Conservation (phyloP, 2,888 invertebrate species). For the Coecobrya sp. region DNA sequence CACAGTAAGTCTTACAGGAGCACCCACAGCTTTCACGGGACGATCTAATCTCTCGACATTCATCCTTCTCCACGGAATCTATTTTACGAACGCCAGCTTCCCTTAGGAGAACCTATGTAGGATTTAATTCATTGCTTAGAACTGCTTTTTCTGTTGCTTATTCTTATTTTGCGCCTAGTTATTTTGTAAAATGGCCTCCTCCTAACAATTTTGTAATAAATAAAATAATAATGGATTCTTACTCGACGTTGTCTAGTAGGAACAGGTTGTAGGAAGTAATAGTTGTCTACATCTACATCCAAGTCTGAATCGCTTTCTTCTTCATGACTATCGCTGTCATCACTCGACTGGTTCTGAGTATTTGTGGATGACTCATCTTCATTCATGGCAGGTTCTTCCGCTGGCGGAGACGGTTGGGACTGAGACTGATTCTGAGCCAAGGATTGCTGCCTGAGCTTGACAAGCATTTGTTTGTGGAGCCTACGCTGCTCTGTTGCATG, state of each 20-base stretch:
- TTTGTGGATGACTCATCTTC: slow-evolving; percentile 76
- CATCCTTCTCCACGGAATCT: slow-evolving; percentile 97
- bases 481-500: slow-evolving; percentile 96
- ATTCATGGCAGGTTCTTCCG: slow-evolving; percentile 64
- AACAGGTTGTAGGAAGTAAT: slow-evolving; percentile 96
- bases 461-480: slow-evolving; percentile 94
- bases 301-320: slow-evolving; percentile 89
- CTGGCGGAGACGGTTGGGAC: slow-evolving; percentile 71
- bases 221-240: too few relatives aligned
- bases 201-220: too few relatives aligned
- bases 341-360: slow-evolving; percentile 89
- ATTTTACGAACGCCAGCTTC: slow-evolving; percentile 98
- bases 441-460: slow-evolving; percentile 92
- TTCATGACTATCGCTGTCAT: slow-evolving; percentile 94
- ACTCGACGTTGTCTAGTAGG: slow-evolving; percentile 96
- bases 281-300: slow-evolving; percentile 95
- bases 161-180: too few relatives aligned
- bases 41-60: slow-evolving; percentile 96
- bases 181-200: too few relatives aligned
- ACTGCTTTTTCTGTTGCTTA: too few relatives aligned
- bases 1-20: slow-evolving; percentile 96
- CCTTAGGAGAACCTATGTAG: slow-evolving; percentile 94
- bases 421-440: slow-evolving; percentile 88
- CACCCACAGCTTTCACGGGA: slow-evolving; percentile 98
- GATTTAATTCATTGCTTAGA: too few relatives aligned